Conservation (phyloP, 2,113 vertebrate species). For the Mus spicilegus region DNA sequence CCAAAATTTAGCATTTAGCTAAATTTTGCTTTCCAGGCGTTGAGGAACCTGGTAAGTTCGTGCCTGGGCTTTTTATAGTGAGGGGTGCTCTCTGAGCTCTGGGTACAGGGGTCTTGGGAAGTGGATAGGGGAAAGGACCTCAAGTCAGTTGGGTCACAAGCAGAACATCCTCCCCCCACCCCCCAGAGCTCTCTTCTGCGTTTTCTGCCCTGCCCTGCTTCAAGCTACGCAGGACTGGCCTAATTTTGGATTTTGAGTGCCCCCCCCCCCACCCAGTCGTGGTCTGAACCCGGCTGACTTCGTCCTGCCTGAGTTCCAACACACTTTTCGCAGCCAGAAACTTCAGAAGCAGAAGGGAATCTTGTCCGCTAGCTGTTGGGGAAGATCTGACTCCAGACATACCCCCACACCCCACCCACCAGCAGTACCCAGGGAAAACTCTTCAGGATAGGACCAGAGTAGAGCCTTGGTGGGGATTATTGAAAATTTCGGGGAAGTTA, state of each 20-base stretch:
- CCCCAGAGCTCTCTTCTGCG: rapidly evolving
- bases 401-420: not conserved
- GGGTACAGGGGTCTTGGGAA: not conserved
- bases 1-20: not conserved
- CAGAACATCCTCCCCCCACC: not conserved
- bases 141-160: not conserved
- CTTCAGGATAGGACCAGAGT: slow-evolving; percentile 78
- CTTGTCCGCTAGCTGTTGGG: not conserved
- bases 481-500: slow-evolving; percentile 90
- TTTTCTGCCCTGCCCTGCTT: not conserved
- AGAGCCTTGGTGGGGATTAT: slow-evolving; percentile 83
- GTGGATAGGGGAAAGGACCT: not conserved
- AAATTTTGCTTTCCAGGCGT: slow-evolving; percentile 56
- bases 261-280: not conserved
- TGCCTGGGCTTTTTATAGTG: slow-evolving; percentile 59
- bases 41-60: slow-evolving; percentile 85
- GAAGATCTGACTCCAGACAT: slow-evolving; percentile 53
- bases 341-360: not conserved
- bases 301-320: slow-evolving; percentile 11
- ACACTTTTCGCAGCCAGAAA: slow-evolving; percentile 55
- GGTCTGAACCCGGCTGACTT: not conserved
- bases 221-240: not conserved
- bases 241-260: slow-evolving; percentile 69
- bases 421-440: slow-evolving; percentile 67
- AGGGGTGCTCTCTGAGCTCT: not conserved